Percentiles rank a stretch among this genome's conserved stretches.
These are phyloP conservation scores for Magallana angulata DNA, from an alignment of 1,140 invertebrate genomes.

Conservation along the genomic window DNA sequence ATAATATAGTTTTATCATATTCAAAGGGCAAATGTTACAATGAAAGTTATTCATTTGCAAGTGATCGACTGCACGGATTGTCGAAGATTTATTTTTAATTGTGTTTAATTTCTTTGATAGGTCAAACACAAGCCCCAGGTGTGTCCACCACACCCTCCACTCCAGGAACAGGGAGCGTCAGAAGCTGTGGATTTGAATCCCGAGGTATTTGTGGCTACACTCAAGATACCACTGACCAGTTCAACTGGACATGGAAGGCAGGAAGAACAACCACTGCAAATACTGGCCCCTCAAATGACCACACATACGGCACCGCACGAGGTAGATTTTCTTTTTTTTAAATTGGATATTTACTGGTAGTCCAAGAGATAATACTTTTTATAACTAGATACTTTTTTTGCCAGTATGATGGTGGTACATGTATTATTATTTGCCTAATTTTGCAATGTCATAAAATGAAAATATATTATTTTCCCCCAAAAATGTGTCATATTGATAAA, in stretches of 20 bases:
- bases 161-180: not conserved
- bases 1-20: no score
- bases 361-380: not conserved
- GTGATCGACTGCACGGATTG: no score
- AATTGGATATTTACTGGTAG: no score
- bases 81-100: no score
- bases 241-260: conserved; percentile 66
- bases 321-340: conserved; percentile 44
- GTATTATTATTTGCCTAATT: no score
- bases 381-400: no score
- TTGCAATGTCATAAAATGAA: no score
- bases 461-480: no score
- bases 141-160: not conserved
- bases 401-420: no score
- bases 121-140: conserved; percentile 43
- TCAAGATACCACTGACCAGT: conserved; percentile 66
- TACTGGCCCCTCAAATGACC: conserved; percentile 68
- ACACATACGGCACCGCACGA: conserved; percentile 65
- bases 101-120: not conserved
- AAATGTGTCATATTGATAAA: no score
- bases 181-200: conserved; percentile 74
- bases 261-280: conserved; percentile 55
- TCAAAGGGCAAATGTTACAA: not conserved
- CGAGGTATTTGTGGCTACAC: conserved; percentile 73
- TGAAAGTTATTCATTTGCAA: not conserved